phyloP scores from a whole-genome alignment of 2,797 vertebrate genomes.

The Semaprochilodus insignis region DNA sequence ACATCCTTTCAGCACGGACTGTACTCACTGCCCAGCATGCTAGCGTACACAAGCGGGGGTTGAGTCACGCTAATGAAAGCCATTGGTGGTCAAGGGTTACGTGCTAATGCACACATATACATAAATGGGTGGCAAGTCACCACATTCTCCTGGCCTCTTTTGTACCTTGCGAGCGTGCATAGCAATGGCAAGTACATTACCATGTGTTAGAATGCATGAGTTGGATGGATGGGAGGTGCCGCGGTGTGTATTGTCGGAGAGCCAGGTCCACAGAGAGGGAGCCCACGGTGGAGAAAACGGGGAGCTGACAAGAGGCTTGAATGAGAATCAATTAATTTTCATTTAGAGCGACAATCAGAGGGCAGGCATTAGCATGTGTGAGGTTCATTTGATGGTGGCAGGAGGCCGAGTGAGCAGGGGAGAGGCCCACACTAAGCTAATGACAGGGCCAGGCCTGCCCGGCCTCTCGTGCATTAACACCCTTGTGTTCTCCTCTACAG shows the following conservation, averaged over 20 bases:
- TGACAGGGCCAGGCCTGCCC: constrained; percentile 73
- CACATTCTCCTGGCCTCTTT: constrained; percentile 61
- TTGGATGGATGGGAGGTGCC: constrained; percentile 59
- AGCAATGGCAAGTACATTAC: constrained; percentile 71
- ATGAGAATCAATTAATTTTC: constrained; percentile 85
- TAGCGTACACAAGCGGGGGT: constrained; percentile 52
- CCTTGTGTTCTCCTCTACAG: constrained; percentile 74
- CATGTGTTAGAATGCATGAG: constrained; percentile 69
- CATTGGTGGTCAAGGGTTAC: constrained; percentile 51
- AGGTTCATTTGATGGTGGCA: constrained; percentile 78
- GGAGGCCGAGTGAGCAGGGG: constrained; percentile 73
- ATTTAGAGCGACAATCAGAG: constrained; percentile 84
- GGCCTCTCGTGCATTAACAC: constrained; percentile 80
- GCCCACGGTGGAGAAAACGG: constrained; percentile 73
- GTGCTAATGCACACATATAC: constrained; percentile 66
- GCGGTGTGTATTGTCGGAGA: constrained; percentile 70
- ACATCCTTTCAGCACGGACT: constrained; percentile 46
- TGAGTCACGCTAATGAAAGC: constrained; percentile 58
- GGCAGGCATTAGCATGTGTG: constrained; percentile 81
- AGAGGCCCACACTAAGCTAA: constrained; percentile 78
- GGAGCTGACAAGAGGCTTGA: constrained; percentile 74
- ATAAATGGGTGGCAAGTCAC: constrained; percentile 65
- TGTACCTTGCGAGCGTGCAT: constrained; percentile 68
- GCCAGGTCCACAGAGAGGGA: constrained; percentile 77
- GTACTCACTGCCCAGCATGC: constrained; percentile 56